Percentiles rank a stretch among this genome's conserved stretches.
These are phyloP conservation scores for Trogon melanurus DNA, from an alignment of 2,113 vertebrate genomes.

Conservation along the genomic window DNA sequence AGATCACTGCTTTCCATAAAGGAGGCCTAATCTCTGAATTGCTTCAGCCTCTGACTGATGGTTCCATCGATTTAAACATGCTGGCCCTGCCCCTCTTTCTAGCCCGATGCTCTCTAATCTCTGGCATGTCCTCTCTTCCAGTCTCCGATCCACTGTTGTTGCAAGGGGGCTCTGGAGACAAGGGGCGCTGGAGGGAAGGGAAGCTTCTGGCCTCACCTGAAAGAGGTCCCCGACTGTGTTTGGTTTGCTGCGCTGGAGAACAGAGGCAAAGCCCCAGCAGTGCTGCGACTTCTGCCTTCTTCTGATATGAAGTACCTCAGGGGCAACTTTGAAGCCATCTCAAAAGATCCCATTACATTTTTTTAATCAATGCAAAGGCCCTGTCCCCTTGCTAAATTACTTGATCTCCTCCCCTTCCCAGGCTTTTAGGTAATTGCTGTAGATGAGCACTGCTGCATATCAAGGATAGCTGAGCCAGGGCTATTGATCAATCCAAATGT, in stretches of 20 bases:
- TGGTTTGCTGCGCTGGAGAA: not conserved
- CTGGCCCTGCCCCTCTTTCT: constrained; percentile 4
- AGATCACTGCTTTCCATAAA: constrained; percentile 70
- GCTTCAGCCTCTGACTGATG: constrained; percentile 72
- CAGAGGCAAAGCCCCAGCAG: not conserved
- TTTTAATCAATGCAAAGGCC: constrained; percentile 54
- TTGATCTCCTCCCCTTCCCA: constrained; percentile 48
- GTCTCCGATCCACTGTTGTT: not conserved
- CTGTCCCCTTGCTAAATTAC: constrained; percentile 34
- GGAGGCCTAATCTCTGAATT: constrained; percentile 65
- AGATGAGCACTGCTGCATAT: not conserved
- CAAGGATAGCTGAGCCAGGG: constrained; percentile 26
- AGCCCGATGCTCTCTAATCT: not conserved
- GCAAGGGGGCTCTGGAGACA: accelerated
- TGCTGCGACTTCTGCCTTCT: not conserved
- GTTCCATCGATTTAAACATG: constrained; percentile 72
- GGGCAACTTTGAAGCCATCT: not conserved
- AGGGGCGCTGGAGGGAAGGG: too few relatives aligned
- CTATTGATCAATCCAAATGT: constrained; percentile 60
- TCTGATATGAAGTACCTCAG: not conserved
- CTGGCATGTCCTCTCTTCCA: not conserved
- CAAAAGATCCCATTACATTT: not conserved
- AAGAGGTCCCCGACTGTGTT: not conserved
- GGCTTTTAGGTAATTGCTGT: constrained; percentile 63
- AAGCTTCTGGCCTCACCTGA: too few relatives aligned